A percentile compares a stretch with the other conserved stretches of the same genome.
Evolutionary conservation across 2,113 vertebrate genomes (phyloP).

Genomic region (Gambusia holbrooki): DNA sequence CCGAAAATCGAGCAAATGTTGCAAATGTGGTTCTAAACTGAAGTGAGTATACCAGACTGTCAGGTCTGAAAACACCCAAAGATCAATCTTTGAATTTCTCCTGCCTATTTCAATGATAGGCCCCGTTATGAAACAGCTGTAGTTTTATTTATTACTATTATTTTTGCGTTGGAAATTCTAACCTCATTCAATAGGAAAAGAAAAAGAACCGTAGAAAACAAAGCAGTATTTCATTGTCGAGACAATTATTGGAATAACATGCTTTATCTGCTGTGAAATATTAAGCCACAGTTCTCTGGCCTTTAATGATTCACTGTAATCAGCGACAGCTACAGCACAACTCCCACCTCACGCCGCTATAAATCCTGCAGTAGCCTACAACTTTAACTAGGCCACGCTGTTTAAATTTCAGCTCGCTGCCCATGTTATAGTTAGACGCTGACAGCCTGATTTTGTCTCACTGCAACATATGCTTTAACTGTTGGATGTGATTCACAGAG

Average conservation of each 20-base stretch:
- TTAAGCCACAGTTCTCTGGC: slow-evolving; percentile 13
- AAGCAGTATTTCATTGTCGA: background rate
- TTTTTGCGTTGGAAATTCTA: no score
- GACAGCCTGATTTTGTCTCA: slow-evolving; percentile 38
- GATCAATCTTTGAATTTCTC: background rate
- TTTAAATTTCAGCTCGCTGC: slow-evolving; percentile 19
- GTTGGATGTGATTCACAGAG: slow-evolving; percentile 21
- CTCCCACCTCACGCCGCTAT: slow-evolving; percentile 5
- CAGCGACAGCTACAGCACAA: slow-evolving; percentile 18
- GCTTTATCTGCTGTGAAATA: slow-evolving; percentile 15
- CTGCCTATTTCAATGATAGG: no score
- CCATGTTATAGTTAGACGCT: slow-evolving; percentile 28
- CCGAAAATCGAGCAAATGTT: no score
- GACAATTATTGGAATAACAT: background rate
- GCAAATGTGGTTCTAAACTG: no score
- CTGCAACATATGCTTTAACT: slow-evolving; percentile 21
- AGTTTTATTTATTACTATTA: no score
- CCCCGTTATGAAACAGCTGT: no score
- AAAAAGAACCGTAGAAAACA: background rate
- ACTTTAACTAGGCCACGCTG: slow-evolving; percentile 45
- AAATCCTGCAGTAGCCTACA: slow-evolving; percentile 26
- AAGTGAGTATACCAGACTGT: no score
- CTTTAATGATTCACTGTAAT: slow-evolving; percentile 53
- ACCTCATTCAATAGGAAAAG: no score
- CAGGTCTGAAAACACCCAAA: no score